Conservation (phyloP, 2,797 vertebrate genomes). For the Danionella dracula region DNA sequence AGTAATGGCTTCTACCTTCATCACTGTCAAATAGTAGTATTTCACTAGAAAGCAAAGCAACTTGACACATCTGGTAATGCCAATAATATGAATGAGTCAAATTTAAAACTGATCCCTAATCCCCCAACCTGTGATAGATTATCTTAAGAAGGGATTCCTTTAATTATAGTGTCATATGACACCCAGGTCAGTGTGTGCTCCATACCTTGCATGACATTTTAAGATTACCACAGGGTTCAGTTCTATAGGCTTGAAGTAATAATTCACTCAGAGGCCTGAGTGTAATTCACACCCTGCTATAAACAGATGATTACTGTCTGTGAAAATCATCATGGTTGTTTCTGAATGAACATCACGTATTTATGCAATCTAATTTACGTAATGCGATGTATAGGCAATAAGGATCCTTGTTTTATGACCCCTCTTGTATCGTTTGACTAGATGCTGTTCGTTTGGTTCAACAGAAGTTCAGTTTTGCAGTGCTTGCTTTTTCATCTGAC, state of each 20-base stretch:
- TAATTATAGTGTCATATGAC: conserved; percentile 69
- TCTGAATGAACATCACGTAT: conserved; percentile 70
- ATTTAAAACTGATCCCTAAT: conserved; percentile 60
- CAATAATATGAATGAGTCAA: conserved; percentile 27
- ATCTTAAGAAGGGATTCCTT: conserved; percentile 62
- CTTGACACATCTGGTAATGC: conserved; percentile 41
- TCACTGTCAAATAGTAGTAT: conserved; percentile 1
- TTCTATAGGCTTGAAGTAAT: conserved; percentile 58
- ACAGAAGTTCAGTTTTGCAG: conserved; percentile 58
- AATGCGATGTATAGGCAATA: conserved; percentile 66
- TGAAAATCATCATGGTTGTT: conserved; percentile 56
- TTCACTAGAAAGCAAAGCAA: conserved; percentile 15
- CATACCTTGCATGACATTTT: conserved; percentile 63
- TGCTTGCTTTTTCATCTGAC: conserved; percentile 71
- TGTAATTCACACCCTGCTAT: conserved; percentile 51
- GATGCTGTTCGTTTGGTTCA: conserved; percentile 64
- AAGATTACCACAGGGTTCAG: conserved; percentile 52
- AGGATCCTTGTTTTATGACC: conserved; percentile 68
- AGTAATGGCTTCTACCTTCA: neutral
- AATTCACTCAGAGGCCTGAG: conserved; percentile 56
- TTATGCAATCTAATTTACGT: conserved; percentile 64
- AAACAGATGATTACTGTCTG: conserved; percentile 59
- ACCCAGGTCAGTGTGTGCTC: conserved; percentile 58
- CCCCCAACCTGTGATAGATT: conserved; percentile 66
- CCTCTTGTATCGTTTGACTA: conserved; percentile 66